Evolutionary conservation across 1,140 invertebrate species (phyloP), one percentile per base, ranked within the genome.

Genomic region (Globodera ellingtonae): DNA sequence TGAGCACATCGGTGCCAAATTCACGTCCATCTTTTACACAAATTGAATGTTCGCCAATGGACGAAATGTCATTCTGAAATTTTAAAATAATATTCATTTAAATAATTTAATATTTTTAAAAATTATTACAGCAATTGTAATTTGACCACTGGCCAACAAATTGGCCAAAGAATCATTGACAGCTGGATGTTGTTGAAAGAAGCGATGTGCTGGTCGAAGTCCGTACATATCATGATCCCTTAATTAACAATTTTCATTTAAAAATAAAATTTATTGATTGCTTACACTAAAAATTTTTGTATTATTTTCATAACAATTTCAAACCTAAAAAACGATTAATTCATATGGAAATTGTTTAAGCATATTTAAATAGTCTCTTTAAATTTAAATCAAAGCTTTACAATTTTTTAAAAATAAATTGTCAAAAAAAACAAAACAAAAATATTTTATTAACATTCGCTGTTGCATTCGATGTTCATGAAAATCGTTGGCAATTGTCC

Each of bases 91-190:
- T 52, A 69, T 35, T 66, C 24, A 66, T 80, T 83, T 56, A 48
- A 80, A 46, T 71, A 46, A 18, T 46, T 44, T 21, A 10, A 79
- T 44, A n/a, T 47, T 15, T 24, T 52, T 7, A 70, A 24, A 48
- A 65, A 77, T 44, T 71, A 48, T 48, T 87, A 87, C 87, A 0
- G 88, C 90, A 47, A 91, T 84, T 8, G 86, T 86, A 56, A 92
- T 88, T 10, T 88, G 84, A 3, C 92, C 92, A 46, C 84, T 90
- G 78, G 91, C 87, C 13, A 92, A 89, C 18, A 91, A 88, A 81
- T 91, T 91, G 3, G 91, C 90, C 5, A 92, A 84, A 24, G 91
- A 90, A 82, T 92, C 92, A 82, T 92, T 92, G n/a, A 92, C 91
- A 66, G 91, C 92, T 2, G 91, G 90, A 84, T 92, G 92, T 67